These are phyloP conservation scores for Hypsibius dujardini DNA, from an alignment of 1,140 invertebrate genomes.

Conservation along the genomic window DNA sequence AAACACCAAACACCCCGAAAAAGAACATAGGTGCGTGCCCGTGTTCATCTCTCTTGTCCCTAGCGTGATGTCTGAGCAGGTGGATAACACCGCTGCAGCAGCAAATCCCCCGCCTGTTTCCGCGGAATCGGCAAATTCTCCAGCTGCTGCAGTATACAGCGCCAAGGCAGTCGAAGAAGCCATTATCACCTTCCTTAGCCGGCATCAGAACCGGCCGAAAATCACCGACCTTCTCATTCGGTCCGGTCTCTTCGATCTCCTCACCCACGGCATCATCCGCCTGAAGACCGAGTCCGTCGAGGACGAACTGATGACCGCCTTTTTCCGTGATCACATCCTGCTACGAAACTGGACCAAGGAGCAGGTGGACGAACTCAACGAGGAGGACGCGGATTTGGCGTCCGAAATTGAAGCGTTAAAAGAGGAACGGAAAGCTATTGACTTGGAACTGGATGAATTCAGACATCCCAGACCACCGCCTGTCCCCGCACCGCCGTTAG, in stretches of 20 bases:
- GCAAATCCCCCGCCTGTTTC: too few relatives aligned
- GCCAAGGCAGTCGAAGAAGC: not conserved
- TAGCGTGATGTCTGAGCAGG: too few relatives aligned
- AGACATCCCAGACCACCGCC: too few relatives aligned
- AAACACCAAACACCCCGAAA: too few relatives aligned
- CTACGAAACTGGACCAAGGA: not conserved
- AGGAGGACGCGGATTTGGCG: slow-evolving; percentile 15
- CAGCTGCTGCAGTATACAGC: not conserved
- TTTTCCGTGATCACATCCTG: not conserved
- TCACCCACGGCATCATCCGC: not conserved
- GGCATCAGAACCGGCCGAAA: not conserved
- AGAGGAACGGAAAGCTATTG: not conserved
- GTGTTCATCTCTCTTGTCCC: too few relatives aligned
- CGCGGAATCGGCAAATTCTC: too few relatives aligned
- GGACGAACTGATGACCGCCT: not conserved
- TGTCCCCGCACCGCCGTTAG: too few relatives aligned
- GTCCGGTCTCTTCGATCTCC: not conserved
- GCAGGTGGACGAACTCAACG: slow-evolving; percentile 3
- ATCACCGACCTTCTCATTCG: not conserved
- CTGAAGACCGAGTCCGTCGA: not conserved
- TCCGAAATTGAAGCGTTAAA: slow-evolving; percentile 27
- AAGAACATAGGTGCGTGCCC: too few relatives aligned
- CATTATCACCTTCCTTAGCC: not conserved
- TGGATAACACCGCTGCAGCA: too few relatives aligned
- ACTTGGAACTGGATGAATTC: slow-evolving; percentile 21